Conservation (phyloP, 2,113 vertebrate genomes). For the Tachysurus fulvidraco region DNA sequence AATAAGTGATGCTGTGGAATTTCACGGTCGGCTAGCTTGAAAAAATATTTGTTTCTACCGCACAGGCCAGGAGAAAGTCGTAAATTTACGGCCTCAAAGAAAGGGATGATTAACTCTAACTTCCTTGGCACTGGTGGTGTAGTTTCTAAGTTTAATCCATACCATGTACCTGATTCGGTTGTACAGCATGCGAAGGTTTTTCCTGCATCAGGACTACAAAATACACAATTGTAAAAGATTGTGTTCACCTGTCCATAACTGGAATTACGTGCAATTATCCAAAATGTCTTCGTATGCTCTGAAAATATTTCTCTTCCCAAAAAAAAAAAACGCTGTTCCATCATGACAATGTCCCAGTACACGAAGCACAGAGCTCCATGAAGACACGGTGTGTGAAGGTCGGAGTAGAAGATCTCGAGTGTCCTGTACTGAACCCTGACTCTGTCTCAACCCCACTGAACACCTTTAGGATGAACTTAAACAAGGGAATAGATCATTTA, state of each 20-base stretch:
- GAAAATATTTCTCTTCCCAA: neutral
- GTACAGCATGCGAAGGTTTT: neutral
- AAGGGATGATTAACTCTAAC: neutral
- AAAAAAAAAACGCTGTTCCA: neutral
- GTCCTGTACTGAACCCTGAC: neutral
- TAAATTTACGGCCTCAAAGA: conserved; percentile 11
- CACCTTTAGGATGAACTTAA: neutral
- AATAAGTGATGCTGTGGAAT: conserved; percentile 40
- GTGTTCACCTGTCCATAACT: neutral
- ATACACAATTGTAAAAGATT: neutral
- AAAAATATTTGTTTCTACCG: conserved; percentile 43
- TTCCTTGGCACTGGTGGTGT: neutral
- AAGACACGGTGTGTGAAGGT: neutral
- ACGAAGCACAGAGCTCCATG: neutral
- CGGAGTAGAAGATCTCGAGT: neutral
- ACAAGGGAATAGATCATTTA: neutral
- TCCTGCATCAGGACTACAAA: neutral
- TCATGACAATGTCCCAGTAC: neutral
- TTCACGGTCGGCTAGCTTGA: conserved; percentile 18
- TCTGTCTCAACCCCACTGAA: neutral
- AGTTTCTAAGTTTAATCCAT: neutral
- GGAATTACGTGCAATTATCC: neutral
- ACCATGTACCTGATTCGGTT: neutral
- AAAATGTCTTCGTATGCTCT: neutral
- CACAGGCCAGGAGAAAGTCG: conserved; percentile 4